These are phyloP conservation scores for Drosophila kambysellisi DNA, from an alignment of 2,888 invertebrate genomes.

Conservation along the genomic window DNA sequence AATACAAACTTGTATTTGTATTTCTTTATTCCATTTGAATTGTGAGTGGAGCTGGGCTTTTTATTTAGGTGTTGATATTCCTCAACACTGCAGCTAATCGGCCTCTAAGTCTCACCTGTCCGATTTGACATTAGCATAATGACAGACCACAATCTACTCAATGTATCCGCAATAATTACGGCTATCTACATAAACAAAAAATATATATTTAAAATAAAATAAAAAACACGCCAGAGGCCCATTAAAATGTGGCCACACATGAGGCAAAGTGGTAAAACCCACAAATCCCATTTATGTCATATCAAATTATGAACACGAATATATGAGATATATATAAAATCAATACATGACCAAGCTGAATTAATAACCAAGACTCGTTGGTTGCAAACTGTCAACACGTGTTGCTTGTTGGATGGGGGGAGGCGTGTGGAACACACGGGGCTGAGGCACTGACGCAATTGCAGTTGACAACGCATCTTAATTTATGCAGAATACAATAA, in stretches of 20 bases:
- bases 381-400: constrained; percentile 7
- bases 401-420: not conserved
- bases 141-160: constrained; percentile 28
- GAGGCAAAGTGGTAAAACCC: constrained; percentile 1
- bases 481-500: constrained; percentile 55
- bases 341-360: constrained; percentile 19
- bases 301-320: constrained; percentile 28
- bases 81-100: constrained; percentile 62
- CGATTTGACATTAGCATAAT: constrained; percentile 60
- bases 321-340: constrained; percentile 27
- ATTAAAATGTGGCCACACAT: not conserved
- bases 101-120: constrained; percentile 13
- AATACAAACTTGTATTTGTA: constrained; percentile 4
- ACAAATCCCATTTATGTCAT: constrained; percentile 23
- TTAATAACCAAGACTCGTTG: constrained; percentile 1
- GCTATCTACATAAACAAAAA: constrained; percentile 18
- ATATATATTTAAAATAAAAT: not conserved
- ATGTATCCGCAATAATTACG: constrained; percentile 39
- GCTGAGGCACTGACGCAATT: constrained; percentile 6
- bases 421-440: not conserved
- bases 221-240: not conserved
- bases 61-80: constrained; percentile 54
- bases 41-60: constrained; percentile 9
- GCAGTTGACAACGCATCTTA: constrained; percentile 48
- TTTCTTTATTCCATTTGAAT: constrained; percentile 11